Conservation (phyloP, 2,797 vertebrate species). For the Clarias platycephalus region DNA sequence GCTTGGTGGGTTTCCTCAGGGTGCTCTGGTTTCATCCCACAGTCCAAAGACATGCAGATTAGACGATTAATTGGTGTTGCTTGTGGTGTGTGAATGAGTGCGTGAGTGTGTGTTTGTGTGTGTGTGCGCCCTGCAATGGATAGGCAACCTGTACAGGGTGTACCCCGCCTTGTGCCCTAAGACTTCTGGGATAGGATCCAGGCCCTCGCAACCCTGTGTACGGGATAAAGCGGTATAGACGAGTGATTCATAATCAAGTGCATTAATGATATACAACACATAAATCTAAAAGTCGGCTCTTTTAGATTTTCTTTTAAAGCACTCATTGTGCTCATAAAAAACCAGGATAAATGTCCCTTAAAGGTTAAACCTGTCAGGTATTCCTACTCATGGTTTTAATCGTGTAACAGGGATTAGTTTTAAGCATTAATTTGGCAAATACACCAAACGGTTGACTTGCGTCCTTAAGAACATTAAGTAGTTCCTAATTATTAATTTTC, state of each 20-base stretch:
- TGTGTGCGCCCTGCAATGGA: too few relatives aligned
- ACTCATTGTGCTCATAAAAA: background rate
- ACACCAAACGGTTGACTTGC: background rate
- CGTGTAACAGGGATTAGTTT: background rate
- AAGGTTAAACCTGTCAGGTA: background rate
- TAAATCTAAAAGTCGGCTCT: background rate
- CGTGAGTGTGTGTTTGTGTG: too few relatives aligned
- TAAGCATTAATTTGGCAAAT: background rate
- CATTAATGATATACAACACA: background rate
- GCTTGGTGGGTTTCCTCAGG: too few relatives aligned
- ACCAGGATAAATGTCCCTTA: background rate
- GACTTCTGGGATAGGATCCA: too few relatives aligned
- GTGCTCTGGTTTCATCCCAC: too few relatives aligned
- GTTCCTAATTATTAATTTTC: background rate
- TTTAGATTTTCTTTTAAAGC: background rate
- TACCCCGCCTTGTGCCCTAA: too few relatives aligned
- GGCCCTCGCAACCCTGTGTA: too few relatives aligned
- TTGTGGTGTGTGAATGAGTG: too few relatives aligned
- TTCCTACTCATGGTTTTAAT: background rate
- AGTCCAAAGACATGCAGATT: too few relatives aligned
- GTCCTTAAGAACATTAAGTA: background rate
- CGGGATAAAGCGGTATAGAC: too few relatives aligned
- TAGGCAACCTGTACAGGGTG: too few relatives aligned
- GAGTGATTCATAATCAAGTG: background rate
- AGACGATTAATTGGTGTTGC: too few relatives aligned